phyloP scores from a whole-genome alignment of 2,888 invertebrate genomes.

The Doris montereyensis region DNA sequence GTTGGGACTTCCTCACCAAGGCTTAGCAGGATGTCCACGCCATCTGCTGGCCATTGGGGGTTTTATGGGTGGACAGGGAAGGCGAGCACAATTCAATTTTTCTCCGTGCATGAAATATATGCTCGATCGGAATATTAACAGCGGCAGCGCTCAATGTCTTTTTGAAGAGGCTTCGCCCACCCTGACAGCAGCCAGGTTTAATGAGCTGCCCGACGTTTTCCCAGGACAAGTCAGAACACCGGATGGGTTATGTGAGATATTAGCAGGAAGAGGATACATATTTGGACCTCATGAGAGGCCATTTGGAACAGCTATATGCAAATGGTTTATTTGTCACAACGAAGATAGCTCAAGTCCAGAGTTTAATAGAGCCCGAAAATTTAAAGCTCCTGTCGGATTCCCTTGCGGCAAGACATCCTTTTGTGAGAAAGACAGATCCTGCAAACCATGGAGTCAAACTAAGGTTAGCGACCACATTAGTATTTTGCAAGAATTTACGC shows the following conservation, averaged over 20 bases:
- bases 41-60: neutral
- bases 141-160: neutral
- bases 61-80: neutral
- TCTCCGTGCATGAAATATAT: neutral
- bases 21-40: neutral
- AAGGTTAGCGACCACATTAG: no score
- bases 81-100: neutral
- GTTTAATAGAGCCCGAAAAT: no score
- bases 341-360: neutral
- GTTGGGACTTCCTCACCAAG: neutral
- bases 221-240: neutral
- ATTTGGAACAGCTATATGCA: neutral
- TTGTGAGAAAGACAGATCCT: no score
- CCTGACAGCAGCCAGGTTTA: neutral
- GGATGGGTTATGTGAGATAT: neutral
- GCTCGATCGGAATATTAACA: neutral
- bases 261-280: neutral
- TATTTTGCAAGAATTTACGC: no score
- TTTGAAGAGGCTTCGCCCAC: neutral
- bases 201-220: neutral
- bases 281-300: neutral
- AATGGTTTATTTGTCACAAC: neutral
- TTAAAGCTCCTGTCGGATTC: no score
- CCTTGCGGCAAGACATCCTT: no score
- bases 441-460: no score